phyloP scores from a whole-genome alignment of 1,140 invertebrate species.

The Asbolus verrucosus region DNA sequence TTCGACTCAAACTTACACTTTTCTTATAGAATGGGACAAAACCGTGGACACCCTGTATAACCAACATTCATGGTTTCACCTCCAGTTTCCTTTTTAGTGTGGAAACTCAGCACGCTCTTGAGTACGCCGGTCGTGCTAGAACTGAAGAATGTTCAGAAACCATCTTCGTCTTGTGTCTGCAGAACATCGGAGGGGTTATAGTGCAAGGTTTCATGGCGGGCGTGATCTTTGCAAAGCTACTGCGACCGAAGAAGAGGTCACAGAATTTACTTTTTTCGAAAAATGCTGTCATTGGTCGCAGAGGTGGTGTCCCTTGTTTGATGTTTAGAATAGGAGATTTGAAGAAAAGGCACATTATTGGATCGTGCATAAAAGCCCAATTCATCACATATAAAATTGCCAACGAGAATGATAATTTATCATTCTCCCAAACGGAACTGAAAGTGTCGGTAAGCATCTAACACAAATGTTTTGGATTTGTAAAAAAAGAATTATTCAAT shows the following conservation, averaged over 20 bases:
- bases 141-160: slow-evolving; percentile 93
- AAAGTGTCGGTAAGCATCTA: slow-evolving; percentile 62
- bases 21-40: slow-evolving; percentile 65
- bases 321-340: slow-evolving; percentile 95
- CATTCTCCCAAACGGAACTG: slow-evolving; percentile 85
- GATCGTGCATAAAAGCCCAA: slow-evolving; percentile 88
- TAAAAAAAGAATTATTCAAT: slow-evolving; percentile 24
- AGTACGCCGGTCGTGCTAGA: slow-evolving; percentile 82
- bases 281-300: slow-evolving; percentile 88
- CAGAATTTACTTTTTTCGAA: slow-evolving; percentile 92
- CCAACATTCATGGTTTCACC: slow-evolving; percentile 80
- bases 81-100: slow-evolving; percentile 89
- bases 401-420: slow-evolving; percentile 82
- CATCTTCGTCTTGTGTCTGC: slow-evolving; percentile 92
- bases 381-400: slow-evolving; percentile 86
- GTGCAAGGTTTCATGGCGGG: slow-evolving; percentile 89
- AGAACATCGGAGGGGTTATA: slow-evolving; percentile 84
- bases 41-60: slow-evolving; percentile 79
- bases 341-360: slow-evolving; percentile 93
- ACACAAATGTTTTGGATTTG: too few relatives aligned
- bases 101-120: slow-evolving; percentile 91
- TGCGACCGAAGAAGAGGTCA: slow-evolving; percentile 90
- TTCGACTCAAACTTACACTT: slow-evolving; percentile 11
- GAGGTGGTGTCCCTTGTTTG: slow-evolving; percentile 87
- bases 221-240: slow-evolving; percentile 87